Percentiles rank a stretch among this genome's conserved stretches.
Evolutionary conservation across 2,797 vertebrate species (phyloP).

Genomic region (Coreius guichenoti): DNA sequence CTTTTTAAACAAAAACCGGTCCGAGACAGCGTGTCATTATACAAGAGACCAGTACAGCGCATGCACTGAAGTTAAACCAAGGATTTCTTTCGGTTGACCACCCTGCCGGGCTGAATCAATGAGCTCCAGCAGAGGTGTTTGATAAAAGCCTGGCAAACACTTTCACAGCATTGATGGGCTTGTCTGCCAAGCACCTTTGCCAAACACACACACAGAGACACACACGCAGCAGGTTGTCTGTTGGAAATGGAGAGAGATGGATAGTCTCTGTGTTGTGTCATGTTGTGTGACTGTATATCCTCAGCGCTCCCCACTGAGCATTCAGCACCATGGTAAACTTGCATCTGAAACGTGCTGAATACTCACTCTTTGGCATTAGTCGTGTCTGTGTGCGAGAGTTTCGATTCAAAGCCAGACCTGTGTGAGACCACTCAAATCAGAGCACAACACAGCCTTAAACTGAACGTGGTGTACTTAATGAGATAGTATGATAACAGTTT

Average conservation of each 20-base stretch:
- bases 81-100: slow-evolving; percentile 49
- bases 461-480: background rate
- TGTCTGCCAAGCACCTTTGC: slow-evolving; percentile 44
- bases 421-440: slow-evolving; percentile 23
- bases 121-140: slow-evolving; percentile 57
- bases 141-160: slow-evolving; percentile 58
- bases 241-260: slow-evolving; percentile 40
- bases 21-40: slow-evolving; percentile 4
- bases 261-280: slow-evolving; percentile 37
- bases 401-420: slow-evolving; percentile 7
- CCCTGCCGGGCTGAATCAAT: slow-evolving; percentile 59
- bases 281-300: slow-evolving; percentile 46
- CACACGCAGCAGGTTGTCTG: slow-evolving; percentile 44
- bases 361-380: slow-evolving; percentile 34
- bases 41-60: slow-evolving; percentile 7
- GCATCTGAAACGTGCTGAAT: slow-evolving; percentile 57
- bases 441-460: slow-evolving; percentile 22
- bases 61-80: slow-evolving; percentile 39
- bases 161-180: slow-evolving; percentile 53
- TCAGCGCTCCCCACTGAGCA: slow-evolving; percentile 35
- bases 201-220: slow-evolving; percentile 52
- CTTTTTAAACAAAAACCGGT: slow-evolving; percentile 14
- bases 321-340: slow-evolving; percentile 50
- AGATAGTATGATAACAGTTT: background rate
- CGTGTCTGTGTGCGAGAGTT: slow-evolving; percentile 30